Evolutionary conservation across 1,140 invertebrate species (phyloP).

Genomic region (Lepidurus apus): DNA sequence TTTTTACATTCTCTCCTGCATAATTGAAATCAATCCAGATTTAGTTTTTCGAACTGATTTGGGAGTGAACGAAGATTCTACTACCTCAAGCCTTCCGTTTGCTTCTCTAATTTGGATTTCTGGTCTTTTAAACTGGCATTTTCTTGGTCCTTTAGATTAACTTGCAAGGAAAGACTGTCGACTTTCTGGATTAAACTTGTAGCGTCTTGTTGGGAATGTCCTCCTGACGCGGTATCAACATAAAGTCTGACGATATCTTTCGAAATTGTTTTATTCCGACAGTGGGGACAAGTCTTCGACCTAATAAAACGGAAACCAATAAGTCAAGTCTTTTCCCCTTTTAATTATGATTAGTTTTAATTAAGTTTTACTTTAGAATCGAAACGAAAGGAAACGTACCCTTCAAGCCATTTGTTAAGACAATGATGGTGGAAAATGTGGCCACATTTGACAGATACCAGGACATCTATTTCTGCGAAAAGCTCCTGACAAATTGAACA

Average conservation of each 20-base stretch:
- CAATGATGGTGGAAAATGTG: constrained; percentile 32
- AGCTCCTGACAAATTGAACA: constrained; percentile 33
- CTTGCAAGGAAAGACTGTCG: not conserved
- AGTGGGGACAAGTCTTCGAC: constrained; percentile 30
- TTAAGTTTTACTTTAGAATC: not conserved
- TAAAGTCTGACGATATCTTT: constrained; percentile 25
- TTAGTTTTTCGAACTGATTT: not conserved
- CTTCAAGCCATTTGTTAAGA: constrained; percentile 33
- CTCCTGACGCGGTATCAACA: constrained; percentile 23
- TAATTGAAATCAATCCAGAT: not conserved
- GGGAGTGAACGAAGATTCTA: not conserved
- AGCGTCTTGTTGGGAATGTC: not conserved
- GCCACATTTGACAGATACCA: constrained; percentile 36
- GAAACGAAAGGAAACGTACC: constrained; percentile 16
- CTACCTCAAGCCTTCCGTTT: not conserved
- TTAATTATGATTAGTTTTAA: not conserved
- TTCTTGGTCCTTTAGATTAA: not conserved
- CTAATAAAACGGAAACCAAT: not conserved
- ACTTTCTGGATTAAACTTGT: not conserved
- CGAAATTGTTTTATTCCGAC: constrained; percentile 23
- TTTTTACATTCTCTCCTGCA: not conserved
- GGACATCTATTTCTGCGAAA: constrained; percentile 36
- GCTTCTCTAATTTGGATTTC: not conserved
- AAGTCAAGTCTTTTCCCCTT: too few species aligned
- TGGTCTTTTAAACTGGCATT: not conserved